phyloP scores from a whole-genome alignment of 2,113 vertebrate genomes.

The Chitala chitala region DNA sequence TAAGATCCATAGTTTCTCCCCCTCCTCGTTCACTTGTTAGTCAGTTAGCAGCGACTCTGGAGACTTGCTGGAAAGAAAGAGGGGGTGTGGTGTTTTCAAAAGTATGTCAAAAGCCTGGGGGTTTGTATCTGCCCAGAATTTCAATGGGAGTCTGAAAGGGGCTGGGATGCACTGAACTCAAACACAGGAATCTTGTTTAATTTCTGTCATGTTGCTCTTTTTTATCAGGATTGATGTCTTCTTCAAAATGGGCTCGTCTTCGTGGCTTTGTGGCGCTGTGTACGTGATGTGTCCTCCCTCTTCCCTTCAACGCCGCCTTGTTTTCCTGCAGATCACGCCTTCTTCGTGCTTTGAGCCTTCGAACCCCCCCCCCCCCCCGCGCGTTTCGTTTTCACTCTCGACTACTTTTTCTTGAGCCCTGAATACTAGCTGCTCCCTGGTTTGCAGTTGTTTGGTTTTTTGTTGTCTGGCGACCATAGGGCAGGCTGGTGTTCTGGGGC shows the following conservation, averaged over 20 bases:
- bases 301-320: constrained; percentile 55
- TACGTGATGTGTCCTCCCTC: constrained; percentile 39
- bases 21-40: constrained; percentile 53
- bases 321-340: constrained; percentile 51
- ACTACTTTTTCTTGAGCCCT: constrained; percentile 48
- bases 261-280: constrained; percentile 57
- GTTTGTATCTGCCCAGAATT: constrained; percentile 83
- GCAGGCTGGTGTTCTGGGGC: neutral
- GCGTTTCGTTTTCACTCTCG: constrained; percentile 49
- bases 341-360: constrained; percentile 14
- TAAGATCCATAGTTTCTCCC: constrained; percentile 32
- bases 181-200: constrained; percentile 80
- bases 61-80: constrained; percentile 70
- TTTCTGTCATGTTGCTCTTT: constrained; percentile 78
- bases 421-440: constrained; percentile 60
- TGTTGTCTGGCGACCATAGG: neutral
- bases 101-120: constrained; percentile 85
- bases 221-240: constrained; percentile 72
- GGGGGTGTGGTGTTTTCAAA: constrained; percentile 76
- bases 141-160: constrained; percentile 75
- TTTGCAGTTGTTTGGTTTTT: constrained; percentile 51
- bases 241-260: constrained; percentile 69
- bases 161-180: constrained; percentile 71
- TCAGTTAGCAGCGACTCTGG: constrained; percentile 68
- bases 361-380: constrained; percentile 10